Conservation (phyloP, 2,113 vertebrate species). For the Kobus ellipsiprymnus region DNA sequence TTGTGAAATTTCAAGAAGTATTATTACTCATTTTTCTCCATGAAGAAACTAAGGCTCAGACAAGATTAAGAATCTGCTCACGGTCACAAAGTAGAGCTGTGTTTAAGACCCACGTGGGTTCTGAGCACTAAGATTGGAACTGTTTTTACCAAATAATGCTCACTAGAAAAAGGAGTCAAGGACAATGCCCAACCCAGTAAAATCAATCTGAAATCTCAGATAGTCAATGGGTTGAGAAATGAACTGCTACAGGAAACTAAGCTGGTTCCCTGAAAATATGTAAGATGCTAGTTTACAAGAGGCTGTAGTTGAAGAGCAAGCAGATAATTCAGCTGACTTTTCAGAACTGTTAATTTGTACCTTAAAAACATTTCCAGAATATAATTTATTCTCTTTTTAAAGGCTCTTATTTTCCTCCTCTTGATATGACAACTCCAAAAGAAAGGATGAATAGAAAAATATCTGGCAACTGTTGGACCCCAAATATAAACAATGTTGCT, state of each 20-base stretch:
- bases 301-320: neutral
- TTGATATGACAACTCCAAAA: neutral
- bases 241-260: neutral
- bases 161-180: neutral
- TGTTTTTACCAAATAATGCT: neutral
- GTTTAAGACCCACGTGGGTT: neutral
- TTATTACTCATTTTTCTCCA: neutral
- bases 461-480: neutral
- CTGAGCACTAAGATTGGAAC: neutral
- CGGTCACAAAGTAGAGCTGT: neutral
- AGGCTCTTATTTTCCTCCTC: neutral
- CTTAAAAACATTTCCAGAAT: neutral
- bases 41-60: neutral
- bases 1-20: neutral
- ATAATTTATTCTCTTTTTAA: conserved; percentile 20
- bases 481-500: neutral
- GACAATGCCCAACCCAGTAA: neutral
- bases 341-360: neutral
- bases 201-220: neutral
- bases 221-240: neutral
- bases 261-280: neutral
- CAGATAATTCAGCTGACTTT: neutral
- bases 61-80: neutral
- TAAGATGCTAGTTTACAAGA: neutral
- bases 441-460: neutral